Evolutionary conservation across 2,797 vertebrate species (phyloP), one percentile per base, ranked within the genome.

Genomic region (Picus viridis): DNA sequence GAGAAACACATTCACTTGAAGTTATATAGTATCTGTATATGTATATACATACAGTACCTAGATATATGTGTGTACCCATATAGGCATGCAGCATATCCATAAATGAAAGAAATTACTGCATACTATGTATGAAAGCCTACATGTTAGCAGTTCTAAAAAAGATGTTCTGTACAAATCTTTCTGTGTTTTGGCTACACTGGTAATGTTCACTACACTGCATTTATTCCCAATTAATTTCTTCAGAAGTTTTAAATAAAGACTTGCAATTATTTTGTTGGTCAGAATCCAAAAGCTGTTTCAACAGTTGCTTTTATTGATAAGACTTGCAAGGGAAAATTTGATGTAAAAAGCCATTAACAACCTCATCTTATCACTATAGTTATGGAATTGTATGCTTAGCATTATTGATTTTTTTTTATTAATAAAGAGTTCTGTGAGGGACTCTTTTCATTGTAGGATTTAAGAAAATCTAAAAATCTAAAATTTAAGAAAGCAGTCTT

Each of bases 1-100:
- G 36, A 30, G 41, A 54, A 0, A 0, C 1, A 0, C 47, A 24
- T 18, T 86, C 29, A 62, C 41, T 84, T 23, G 16, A 20, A 57
- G 53, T 76, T 71, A n/a, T 83, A 1, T 45, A 16, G 12, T 30
- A 16, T 61, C 20, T 84, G 4, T 36, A 3, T 43, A 10, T 34
- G 7, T 74, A 14, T 57, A 57, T 24, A 57, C 12, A 22, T 32
- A 36, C 6, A 32, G 45, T 70, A 16, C 17, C 49, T 6, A 49
- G 49, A 6, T 49, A 23, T 32, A 30, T 8, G 4, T 51, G 2
- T 29, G 29, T 51, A 47, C 18, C 45, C 26, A 5, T 17, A 7
- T 27, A 34, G 19, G 10, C 64, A 27, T 32, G 23, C 8, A 32
- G 32, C 3, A 0, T 78, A 41, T 32, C 16, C 86, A 2, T 70